A percentile compares a stretch with the other conserved stretches of the same genome.
Evolutionary conservation across 35 echinoderm and acorn worm species (phyloP).

Genomic region (Amphiura filiformis): DNA sequence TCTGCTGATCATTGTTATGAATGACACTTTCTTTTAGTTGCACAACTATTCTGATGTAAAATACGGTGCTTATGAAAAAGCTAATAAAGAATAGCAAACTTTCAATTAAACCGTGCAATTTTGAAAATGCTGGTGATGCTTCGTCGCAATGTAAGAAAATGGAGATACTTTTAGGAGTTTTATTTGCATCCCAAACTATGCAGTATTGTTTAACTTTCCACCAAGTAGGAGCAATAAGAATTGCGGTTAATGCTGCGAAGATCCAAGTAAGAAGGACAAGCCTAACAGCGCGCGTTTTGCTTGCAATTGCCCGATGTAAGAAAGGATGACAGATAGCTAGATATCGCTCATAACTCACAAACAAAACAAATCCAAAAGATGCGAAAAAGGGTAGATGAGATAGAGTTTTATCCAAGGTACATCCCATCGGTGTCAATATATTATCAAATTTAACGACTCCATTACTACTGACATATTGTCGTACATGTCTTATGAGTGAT

Average conservation of each 20-base stretch:
- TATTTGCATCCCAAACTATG: neutral
- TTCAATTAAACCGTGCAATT: neutral
- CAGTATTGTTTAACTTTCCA: neutral
- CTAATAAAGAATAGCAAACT: neutral
- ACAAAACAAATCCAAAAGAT: neutral
- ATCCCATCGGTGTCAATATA: neutral
- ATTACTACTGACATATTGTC: neutral
- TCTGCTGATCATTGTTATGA: neutral
- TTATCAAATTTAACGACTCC: neutral
- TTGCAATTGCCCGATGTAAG: neutral
- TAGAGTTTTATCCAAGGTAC: neutral
- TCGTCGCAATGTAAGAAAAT: neutral
- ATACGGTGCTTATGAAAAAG: neutral
- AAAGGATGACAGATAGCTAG: neutral
- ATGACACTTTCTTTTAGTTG: neutral
- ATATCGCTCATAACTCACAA: neutral
- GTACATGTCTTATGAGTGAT: neutral
- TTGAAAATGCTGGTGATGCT: neutral
- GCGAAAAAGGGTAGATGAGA: neutral
- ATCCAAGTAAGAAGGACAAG: neutral
- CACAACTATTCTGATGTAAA: neutral
- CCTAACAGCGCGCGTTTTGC: neutral
- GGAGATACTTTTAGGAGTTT: neutral
- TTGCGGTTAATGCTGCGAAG: neutral
- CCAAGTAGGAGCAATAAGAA: neutral